Evolutionary conservation across 2,113 vertebrate genomes (phyloP).

Genomic region (Nematolebias whitei): DNA sequence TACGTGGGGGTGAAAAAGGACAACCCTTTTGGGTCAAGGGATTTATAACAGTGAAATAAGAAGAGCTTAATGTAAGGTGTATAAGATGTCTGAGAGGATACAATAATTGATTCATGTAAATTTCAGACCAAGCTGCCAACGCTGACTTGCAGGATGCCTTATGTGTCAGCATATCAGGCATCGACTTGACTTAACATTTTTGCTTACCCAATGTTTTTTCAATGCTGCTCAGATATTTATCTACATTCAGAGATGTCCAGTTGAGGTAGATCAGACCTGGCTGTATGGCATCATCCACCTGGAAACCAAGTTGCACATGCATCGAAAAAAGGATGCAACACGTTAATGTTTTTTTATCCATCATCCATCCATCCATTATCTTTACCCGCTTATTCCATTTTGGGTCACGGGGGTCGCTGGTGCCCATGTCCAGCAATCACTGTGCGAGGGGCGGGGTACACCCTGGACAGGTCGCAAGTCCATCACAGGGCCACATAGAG

Average conservation of each 20-base stretch:
- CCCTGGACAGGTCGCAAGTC: no score
- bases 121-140: conserved; percentile 13
- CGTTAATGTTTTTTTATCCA: no score
- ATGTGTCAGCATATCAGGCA: conserved; percentile 13
- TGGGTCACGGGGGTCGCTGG: no score
- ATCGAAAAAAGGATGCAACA: no score
- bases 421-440: no score
- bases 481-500: no score
- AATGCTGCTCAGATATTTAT: conserved; percentile 82
- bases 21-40: neutral
- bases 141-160: conserved; percentile 28
- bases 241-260: conserved; percentile 92
- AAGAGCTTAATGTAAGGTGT: no score
- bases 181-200: conserved; percentile 2
- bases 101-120: conserved; percentile 26
- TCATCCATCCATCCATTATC: no score
- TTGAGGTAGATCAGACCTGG: conserved; percentile 86
- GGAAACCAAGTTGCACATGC: conserved; percentile 29
- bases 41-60: no score
- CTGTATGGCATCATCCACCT: conserved; percentile 86
- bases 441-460: no score
- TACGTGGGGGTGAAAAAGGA: neutral
- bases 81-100: neutral
- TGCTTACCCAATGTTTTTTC: conserved; percentile 84
- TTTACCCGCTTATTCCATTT: no score